Evolutionary conservation across 2,888 invertebrate species (phyloP), one percentile per base, ranked within the genome.

Genomic region (Pelosia muscerda): DNA sequence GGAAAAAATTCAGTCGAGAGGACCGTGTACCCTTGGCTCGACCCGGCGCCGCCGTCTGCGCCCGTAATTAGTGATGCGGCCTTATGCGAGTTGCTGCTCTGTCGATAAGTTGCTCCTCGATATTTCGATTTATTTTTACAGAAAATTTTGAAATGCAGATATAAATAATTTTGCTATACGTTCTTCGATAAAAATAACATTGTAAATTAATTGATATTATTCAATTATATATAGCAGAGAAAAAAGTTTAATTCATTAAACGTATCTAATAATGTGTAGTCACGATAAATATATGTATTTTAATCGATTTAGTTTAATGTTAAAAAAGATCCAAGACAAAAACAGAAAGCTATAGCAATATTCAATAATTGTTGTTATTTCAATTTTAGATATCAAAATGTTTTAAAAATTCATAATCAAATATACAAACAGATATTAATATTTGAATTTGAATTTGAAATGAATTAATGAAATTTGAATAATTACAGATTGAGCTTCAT

Each of bases 61-160:
- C 84, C 85, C 88, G 93, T 93, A 93, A 94, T 93, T 94, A 94
- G 94, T 93, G 94, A 92, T 92, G 94, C 90, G 90, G 90, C 83
- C 83, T 74, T 71, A 70, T 66, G 80, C 79, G 90, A 87, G 88
- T 78, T 86, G 88, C 82, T 85, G 75, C 66, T 61, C 71, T 86
- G 86, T 92, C 92, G 92, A 92, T 89, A 76, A 42, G 53, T 58
- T 72, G 42, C 26, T 6, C 66, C 65, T 83, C 81, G 82, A 79
- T 81, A 75, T 31, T 70, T 53, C 1, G 15, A 4, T 25, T 66
- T 26, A 8, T 42, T 15, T 60, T 22, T 15, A 19, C n/a, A 53
- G 11, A 22, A 13, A 57, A 38, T 2, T 22, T 28, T 3, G 2
- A 59, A 59, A 15, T 22, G n/a, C n/a, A n/a, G n/a, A n/a, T n/a